A percentile compares a stretch with the other conserved stretches of the same genome.
Conservation (phyloP, 2,113 vertebrate species). For the Ammodytes marinus region DNA sequence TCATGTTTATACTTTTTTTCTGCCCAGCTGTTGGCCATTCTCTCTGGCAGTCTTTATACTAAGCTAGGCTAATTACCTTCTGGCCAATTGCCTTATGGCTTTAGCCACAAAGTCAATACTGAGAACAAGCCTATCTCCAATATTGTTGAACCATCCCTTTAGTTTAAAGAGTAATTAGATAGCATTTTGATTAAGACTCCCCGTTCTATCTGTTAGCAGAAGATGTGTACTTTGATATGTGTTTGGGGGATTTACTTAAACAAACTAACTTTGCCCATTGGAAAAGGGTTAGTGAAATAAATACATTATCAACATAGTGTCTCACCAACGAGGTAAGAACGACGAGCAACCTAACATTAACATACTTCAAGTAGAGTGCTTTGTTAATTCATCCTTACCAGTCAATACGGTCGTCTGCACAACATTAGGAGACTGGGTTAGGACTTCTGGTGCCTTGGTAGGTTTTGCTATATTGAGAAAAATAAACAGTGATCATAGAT, state of each 20-base stretch:
- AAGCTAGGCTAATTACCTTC: background rate
- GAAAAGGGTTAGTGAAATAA: background rate
- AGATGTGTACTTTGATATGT: too few relatives aligned
- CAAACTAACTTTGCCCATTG: background rate
- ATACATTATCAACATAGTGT: background rate
- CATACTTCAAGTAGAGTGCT: background rate
- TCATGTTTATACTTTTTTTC: too few relatives aligned
- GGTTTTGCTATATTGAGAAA: slow-evolving; percentile 11
- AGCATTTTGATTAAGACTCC: too few relatives aligned
- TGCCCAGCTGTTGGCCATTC: background rate
- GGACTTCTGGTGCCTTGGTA: slow-evolving; percentile 20
- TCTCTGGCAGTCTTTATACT: background rate
- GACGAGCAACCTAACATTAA: background rate
- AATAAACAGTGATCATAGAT: background rate
- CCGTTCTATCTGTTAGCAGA: too few relatives aligned
- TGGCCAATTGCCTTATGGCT: too few relatives aligned
- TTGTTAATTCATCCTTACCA: slow-evolving; percentile 42
- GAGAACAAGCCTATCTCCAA: background rate
- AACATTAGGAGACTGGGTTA: background rate
- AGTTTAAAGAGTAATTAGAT: background rate
- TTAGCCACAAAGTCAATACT: background rate
- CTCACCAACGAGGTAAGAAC: background rate
- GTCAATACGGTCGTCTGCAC: slow-evolving; percentile 2
- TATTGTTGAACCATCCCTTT: background rate
- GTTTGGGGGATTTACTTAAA: background rate